phyloP scores from a whole-genome alignment of 2,888 invertebrate genomes.

The Anthophora plumipes region DNA sequence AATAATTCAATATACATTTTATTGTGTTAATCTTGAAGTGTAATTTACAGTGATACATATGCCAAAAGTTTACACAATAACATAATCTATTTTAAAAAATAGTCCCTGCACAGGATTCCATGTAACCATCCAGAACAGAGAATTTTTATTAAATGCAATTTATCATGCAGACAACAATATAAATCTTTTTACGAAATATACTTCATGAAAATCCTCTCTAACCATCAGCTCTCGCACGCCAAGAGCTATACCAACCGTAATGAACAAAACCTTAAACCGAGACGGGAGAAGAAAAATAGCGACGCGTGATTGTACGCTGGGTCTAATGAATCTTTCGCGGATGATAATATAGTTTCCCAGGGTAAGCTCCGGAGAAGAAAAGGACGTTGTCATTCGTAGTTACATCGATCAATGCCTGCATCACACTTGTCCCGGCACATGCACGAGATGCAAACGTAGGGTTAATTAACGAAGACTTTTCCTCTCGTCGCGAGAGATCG shows the following conservation, averaged over 20 bases:
- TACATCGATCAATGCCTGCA: constrained; percentile 40
- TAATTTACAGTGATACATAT: no score
- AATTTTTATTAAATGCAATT: no score
- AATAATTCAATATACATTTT: no score
- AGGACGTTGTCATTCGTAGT: constrained; percentile 52
- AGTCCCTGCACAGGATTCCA: no score
- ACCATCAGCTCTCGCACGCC: no score
- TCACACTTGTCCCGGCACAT: constrained; percentile 9
- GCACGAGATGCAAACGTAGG: constrained; percentile 33
- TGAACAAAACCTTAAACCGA: background rate
- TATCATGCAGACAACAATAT: no score
- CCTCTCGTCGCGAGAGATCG: constrained; percentile 62
- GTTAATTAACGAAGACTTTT: constrained; percentile 79
- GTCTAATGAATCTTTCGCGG: constrained; percentile 24
- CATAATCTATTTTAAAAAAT: no score
- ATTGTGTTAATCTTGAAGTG: no score
- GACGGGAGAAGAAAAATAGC: background rate
- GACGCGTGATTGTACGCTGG: constrained; percentile 7
- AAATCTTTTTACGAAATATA: no score
- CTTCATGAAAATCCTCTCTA: no score
- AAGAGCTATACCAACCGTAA: background rate
- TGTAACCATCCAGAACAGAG: no score
- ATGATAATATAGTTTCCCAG: constrained; percentile 18
- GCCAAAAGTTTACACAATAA: no score
- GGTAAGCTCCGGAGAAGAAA: constrained; percentile 29